Percentiles rank a stretch among this genome's conserved stretches.
These are phyloP conservation scores for Ciconia boyciana DNA, from an alignment of 2,113 vertebrate species.

Conservation along the genomic window DNA sequence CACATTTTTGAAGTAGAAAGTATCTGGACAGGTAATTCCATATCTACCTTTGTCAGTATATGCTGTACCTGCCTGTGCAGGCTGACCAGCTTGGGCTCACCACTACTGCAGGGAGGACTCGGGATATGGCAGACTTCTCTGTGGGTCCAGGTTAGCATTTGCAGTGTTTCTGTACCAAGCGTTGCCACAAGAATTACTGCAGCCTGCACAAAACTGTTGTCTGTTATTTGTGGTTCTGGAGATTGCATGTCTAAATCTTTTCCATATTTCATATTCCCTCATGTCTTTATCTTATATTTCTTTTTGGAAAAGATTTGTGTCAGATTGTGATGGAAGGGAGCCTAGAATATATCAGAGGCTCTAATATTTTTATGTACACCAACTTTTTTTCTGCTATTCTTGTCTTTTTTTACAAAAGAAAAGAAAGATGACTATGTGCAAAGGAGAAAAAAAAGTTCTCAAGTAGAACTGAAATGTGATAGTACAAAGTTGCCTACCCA, in stretches of 20 bases:
- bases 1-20: neutral
- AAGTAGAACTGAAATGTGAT: neutral
- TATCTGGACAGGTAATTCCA: neutral
- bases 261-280: neutral
- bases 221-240: neutral
- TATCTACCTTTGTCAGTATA: neutral
- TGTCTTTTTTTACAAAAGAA: neutral
- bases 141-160: rapidly evolving
- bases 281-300: neutral
- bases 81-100: neutral
- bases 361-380: neutral
- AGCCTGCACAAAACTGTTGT: neutral
- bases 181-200: neutral
- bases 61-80: neutral
- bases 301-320: neutral
- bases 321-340: neutral
- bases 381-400: neutral
- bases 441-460: neutral
- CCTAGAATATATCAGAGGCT: neutral
- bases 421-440: neutral
- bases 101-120: neutral
- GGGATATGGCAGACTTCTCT: neutral
- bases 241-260: neutral
- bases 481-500: neutral
- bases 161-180: neutral